phyloP scores from a whole-genome alignment of 2,888 invertebrate genomes.

The Cephus pulcher region DNA sequence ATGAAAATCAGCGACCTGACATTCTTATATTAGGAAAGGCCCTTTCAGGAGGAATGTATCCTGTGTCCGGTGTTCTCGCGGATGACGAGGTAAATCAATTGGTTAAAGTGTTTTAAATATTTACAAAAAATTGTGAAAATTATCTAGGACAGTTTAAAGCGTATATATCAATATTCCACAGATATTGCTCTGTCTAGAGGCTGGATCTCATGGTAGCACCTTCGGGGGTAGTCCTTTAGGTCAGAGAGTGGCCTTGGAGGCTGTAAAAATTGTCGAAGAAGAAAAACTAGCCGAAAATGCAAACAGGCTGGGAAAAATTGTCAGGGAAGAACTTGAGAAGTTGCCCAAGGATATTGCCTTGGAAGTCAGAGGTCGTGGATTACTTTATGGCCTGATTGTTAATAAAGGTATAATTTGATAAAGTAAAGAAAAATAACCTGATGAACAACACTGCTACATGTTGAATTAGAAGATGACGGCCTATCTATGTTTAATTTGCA shows the following conservation, averaged over 20 bases:
- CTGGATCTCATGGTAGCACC: conserved; percentile 81
- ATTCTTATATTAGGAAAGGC: conserved; percentile 85
- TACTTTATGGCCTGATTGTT: conserved; percentile 82
- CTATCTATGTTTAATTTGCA: conserved; percentile 48
- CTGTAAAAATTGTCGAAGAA: conserved; percentile 79
- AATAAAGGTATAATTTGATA: conserved; percentile 71
- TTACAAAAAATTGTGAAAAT: conserved; percentile 4
- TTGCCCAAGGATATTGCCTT: conserved; percentile 75
- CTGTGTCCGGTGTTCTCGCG: conserved; percentile 78
- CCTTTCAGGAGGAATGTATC: conserved; percentile 84
- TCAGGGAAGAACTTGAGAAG: conserved; percentile 73
- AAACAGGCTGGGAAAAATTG: conserved; percentile 75
- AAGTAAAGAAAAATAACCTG: conserved; percentile 4
- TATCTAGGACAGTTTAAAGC: background rate
- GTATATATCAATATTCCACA: conserved; percentile 21
- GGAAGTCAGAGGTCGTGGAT: conserved; percentile 79
- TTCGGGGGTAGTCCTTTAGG: conserved; percentile 88
- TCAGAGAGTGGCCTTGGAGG: conserved; percentile 79
- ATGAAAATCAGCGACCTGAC: conserved; percentile 82
- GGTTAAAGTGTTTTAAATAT: background rate
- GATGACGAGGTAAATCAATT: conserved; percentile 74
- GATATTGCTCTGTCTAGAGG: conserved; percentile 56
- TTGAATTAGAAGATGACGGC: background rate
- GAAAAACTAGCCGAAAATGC: conserved; percentile 82
- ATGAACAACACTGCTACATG: background rate